phyloP scores from a whole-genome alignment of 2,113 vertebrate genomes.

The Chloroceryle aenea region DNA sequence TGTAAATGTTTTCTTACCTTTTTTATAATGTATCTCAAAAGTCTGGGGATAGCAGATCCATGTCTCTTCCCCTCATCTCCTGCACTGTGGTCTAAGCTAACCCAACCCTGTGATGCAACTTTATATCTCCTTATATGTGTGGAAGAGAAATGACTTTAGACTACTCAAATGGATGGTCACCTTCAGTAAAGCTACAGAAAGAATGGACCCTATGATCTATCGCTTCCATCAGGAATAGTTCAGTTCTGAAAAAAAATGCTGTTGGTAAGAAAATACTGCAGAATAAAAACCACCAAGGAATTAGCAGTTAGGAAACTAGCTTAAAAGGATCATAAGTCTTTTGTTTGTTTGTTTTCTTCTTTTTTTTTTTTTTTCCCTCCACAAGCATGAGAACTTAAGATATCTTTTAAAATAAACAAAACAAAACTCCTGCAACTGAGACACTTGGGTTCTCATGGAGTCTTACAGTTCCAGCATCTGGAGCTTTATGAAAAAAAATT shows the following conservation, averaged over 20 bases:
- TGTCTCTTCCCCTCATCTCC: neutral
- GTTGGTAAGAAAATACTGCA: neutral
- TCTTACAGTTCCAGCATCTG: neutral
- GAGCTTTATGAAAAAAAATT: neutral
- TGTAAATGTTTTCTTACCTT: neutral
- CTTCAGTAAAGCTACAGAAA: neutral
- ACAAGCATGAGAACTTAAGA: conserved; percentile 3
- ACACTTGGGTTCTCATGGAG: neutral
- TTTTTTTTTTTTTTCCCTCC: neutral
- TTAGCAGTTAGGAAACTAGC: neutral
- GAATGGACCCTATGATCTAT: neutral
- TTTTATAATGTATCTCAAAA: neutral
- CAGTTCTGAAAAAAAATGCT: neutral
- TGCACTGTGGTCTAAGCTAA: neutral
- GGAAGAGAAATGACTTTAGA: neutral
- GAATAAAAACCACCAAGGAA: neutral
- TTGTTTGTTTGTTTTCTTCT: neutral
- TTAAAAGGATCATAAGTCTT: neutral
- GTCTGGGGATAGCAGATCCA: neutral
- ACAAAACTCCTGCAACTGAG: neutral
- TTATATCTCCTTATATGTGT: neutral
- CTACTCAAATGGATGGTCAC: neutral
- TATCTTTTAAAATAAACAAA: conserved; percentile 48
- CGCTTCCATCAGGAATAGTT: neutral
- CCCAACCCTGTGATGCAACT: neutral